Conservation (phyloP, 2,113 vertebrate genomes). For the Stomatorhinus ivindoensis region DNA sequence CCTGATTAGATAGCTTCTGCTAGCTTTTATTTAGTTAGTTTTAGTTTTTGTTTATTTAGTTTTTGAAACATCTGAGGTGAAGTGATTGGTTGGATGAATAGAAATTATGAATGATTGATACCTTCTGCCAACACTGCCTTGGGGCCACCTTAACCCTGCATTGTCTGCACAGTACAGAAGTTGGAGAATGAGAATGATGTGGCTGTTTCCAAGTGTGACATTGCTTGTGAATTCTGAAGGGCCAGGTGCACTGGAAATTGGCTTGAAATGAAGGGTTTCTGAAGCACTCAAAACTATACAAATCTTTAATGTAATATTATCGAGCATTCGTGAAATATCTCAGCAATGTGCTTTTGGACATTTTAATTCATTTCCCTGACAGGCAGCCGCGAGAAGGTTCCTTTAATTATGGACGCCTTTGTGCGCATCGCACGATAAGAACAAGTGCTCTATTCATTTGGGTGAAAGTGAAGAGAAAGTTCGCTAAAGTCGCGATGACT, state of each 20-base stretch:
- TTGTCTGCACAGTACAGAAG: background rate
- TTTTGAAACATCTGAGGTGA: background rate
- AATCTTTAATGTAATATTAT: conserved; percentile 3
- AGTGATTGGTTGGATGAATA: background rate
- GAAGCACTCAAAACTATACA: background rate
- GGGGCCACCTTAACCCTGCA: background rate
- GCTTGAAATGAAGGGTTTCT: background rate
- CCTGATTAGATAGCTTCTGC: background rate
- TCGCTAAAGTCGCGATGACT: background rate
- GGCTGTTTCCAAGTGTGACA: background rate
- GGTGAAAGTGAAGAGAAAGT: background rate
- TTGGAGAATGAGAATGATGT: background rate
- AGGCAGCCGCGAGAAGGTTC: background rate
- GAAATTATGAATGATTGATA: background rate
- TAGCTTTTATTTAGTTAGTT: background rate
- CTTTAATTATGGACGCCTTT: conserved; percentile 2
- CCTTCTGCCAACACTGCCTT: background rate
- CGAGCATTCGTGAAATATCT: conserved; percentile 6
- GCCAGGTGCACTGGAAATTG: background rate
- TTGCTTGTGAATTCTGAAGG: background rate
- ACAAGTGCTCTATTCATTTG: background rate
- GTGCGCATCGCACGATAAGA: background rate
- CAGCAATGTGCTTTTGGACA: background rate
- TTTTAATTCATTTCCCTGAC: conserved; percentile 6
- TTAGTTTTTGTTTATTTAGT: background rate